Evolutionary conservation across 2,797 vertebrate genomes (phyloP).

Genomic region (Coluber constrictor): DNA sequence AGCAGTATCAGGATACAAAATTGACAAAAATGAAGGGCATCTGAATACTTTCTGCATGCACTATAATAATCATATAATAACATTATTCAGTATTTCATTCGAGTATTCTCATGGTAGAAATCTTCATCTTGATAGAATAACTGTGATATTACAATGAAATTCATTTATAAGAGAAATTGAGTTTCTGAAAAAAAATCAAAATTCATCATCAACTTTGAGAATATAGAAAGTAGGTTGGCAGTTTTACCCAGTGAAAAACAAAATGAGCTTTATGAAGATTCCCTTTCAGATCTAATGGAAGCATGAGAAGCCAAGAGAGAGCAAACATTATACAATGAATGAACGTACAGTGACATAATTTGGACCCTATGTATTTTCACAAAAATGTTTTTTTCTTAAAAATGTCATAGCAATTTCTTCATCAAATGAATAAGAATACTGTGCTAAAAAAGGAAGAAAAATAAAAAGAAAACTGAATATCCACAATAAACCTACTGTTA

Average conservation of each 20-base stretch:
- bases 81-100: background rate
- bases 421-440: background rate
- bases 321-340: background rate
- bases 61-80: background rate
- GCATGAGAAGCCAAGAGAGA: background rate
- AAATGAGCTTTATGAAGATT: background rate
- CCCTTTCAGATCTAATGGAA: background rate
- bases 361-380: background rate
- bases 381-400: background rate
- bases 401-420: background rate
- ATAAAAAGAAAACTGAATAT: background rate
- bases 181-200: background rate
- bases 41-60: background rate
- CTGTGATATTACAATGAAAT: background rate
- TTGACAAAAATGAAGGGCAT: background rate
- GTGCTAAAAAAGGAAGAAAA: background rate
- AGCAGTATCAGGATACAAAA: background rate
- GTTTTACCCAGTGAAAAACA: background rate
- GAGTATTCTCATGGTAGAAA: background rate
- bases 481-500: background rate
- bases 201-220: background rate
- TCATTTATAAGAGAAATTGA: background rate
- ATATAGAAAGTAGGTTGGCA: background rate
- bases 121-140: background rate
- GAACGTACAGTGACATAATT: background rate